Percentiles rank a stretch among this genome's conserved stretches.
Conservation (phyloP, 2,888 invertebrate genomes). For the Pterostichus niger region DNA sequence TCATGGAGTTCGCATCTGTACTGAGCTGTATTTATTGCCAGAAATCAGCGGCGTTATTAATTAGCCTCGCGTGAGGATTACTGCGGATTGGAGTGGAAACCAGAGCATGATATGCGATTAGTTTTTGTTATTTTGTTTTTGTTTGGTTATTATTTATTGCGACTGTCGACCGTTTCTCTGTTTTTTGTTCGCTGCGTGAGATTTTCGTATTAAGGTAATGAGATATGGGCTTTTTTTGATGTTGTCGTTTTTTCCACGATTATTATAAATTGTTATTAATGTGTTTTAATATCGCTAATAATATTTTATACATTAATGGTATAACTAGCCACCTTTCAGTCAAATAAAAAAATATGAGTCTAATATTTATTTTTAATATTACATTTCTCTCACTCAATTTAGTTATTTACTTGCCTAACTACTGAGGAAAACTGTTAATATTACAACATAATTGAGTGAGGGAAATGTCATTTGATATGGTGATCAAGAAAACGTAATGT, state of each 20-base stretch:
- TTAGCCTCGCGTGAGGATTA: no score
- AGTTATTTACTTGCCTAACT: no score
- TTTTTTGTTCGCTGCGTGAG: constrained; percentile 15
- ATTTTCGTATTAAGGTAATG: constrained; percentile 32
- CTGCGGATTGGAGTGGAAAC: neutral
- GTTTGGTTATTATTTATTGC: constrained; percentile 5
- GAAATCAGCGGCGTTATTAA: no score
- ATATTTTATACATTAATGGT: neutral
- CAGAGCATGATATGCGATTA: constrained; percentile 20
- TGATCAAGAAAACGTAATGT: no score
- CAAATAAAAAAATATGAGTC: no score
- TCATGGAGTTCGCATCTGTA: neutral
- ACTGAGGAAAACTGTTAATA: no score
- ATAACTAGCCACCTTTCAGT: no score
- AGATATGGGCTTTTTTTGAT: constrained; percentile 7
- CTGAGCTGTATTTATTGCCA: no score
- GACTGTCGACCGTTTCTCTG: neutral
- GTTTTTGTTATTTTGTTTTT: constrained; percentile 26
- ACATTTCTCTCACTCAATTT: no score
- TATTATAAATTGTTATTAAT: constrained; percentile 33
- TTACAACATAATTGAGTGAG: no score
- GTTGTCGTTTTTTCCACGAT: neutral
- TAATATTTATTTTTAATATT: no score
- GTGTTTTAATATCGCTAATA: neutral
- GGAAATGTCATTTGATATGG: no score